Conservation (phyloP, 2,888 invertebrate species). For the Caenorhabditis becei region DNA sequence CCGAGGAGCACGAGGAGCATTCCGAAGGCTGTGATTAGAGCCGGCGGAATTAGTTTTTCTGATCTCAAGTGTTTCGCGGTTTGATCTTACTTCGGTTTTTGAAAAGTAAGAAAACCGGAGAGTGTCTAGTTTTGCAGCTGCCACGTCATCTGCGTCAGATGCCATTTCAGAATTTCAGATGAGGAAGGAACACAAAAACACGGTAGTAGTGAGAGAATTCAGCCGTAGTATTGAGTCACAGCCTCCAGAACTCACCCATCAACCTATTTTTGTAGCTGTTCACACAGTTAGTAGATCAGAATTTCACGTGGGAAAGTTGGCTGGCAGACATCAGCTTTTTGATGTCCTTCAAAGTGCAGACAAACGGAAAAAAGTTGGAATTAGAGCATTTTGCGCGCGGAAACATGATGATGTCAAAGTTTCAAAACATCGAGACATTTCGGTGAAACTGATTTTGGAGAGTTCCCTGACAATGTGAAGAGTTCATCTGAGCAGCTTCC, state of each 20-base stretch:
- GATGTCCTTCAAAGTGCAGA: not conserved
- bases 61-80: too few relatives aligned
- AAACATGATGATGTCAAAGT: not conserved
- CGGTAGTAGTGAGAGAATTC: too few relatives aligned
- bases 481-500: too few relatives aligned
- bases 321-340: not conserved
- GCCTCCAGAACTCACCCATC: too few relatives aligned
- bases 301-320: not conserved
- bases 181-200: too few relatives aligned
- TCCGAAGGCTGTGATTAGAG: not conserved
- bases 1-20: not conserved
- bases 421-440: not conserved
- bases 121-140: conserved; percentile 10
- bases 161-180: not conserved
- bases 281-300: too few relatives aligned
- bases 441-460: too few relatives aligned
- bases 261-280: too few relatives aligned
- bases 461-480: too few relatives aligned
- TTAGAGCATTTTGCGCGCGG: not conserved
- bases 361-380: not conserved
- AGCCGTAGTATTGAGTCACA: too few relatives aligned
- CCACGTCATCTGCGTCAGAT: conserved; percentile 3
- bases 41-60: too few relatives aligned
- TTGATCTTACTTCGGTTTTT: too few relatives aligned
- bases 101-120: not conserved